Evolutionary conservation across 2,888 invertebrate species (phyloP), one percentile per base, ranked within the genome.

Genomic region (Dorcus parallelipipedus): DNA sequence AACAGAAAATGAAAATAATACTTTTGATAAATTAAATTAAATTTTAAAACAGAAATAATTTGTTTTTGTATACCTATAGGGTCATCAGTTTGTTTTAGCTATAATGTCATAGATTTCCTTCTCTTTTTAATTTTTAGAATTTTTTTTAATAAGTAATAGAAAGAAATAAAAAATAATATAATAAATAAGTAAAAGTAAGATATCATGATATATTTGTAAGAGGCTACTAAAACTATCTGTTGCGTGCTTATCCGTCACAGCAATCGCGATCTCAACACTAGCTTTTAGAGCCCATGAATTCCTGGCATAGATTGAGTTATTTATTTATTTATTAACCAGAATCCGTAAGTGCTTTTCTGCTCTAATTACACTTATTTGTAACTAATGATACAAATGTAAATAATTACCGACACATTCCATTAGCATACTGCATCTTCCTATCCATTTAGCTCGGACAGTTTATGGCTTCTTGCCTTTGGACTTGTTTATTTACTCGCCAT

Each of bases 191-290:
- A 26, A 26, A 14, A 47, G 47, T 26, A 17, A n/a, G 51, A 17
- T 38, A 14, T 14, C 10, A 49, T 9, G 20, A 56, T 63, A 60
- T 56, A 66, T 65, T 65, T 65, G 65, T 67, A 67, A 67, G 65
- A 67, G 64, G 64, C 66, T 66, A 67, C 67, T 67, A 67, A 66
- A 60, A 64, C 59, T 65, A 67, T 67, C 67, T 64, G 65, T 66
- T 66, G 67, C 67, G 65, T 67, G 67, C 60, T 63, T 62, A 66
- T 67, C 63, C 67, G 67, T 67, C 67, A 67, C 65, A 58, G 63
- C 62, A 66, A 67, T 67, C 67, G 60, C 61, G 52, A 56, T 56
- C 54, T 60, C 65, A 64, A 66, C 65, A 66, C 65, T 64, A 58
- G 66, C 67, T 67, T 67, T 67, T 67, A 67, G 65, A 64, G 66